Base-by-base conservation (phyloP, 2,797 vertebrate species). In the Brachyalestes nurse region DNA sequence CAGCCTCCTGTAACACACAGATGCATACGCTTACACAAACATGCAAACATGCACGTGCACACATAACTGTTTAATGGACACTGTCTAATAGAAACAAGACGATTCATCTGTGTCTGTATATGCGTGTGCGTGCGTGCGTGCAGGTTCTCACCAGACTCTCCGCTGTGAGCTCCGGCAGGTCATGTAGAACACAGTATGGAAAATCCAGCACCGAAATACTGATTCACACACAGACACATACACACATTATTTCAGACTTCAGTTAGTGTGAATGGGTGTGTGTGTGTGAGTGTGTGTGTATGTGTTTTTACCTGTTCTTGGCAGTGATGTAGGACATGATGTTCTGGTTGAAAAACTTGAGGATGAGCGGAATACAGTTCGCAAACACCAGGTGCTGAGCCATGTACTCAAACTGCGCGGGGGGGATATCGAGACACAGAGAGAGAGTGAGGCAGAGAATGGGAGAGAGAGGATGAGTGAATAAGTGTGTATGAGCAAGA, bases 301-400 rank as follows among this genome's bases (percentile, higher is more conserved):
- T 34, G 38, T 4, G 13, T 53, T 61, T 77, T 40, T 93, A 99
- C 98, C 98, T 97, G 95, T 99, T 99, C 89, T 97, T 99, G 92
- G 98, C 96, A 84, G 96, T 96, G 92, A 99, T 99, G 79, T 99
- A 99, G 75, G 98, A 99, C 95, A 99, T 95, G 92, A 99, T 98
- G 91, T 99, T 99, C 92, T 99, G 98, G 93, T 99, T 99, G 95
- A 99, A 99, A 95, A 99, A 99, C 92, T 99, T 99, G 88, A 99
- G 95, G 89, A 99, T 99, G 90, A 99, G 93, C 0, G 98, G 98
- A 91, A 99, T 99, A 90, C 97, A 99, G 95, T 99, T 99, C 91
- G 98, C 98, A 88, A 99, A 99, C 86, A 99, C 97, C 90, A 99
- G 91, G 76, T 99, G 98, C 25, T 99, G 98, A 45, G 97, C 96